Conservation (phyloP, 2,888 invertebrate genomes). For the Minunthozetes semirufus region DNA sequence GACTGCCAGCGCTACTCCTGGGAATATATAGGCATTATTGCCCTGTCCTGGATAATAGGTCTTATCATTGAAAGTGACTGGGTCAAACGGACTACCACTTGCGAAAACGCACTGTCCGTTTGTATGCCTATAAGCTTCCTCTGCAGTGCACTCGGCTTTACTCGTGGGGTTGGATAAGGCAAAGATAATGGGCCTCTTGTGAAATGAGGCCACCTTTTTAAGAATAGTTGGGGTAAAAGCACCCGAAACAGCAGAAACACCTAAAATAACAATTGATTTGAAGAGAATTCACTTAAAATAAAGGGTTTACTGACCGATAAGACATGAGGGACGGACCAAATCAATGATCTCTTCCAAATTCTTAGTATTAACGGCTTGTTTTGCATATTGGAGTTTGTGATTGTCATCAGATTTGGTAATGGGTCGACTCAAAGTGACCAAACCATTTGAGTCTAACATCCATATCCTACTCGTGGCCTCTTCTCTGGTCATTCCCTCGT, state of each 20-base stretch:
- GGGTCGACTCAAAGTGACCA: slow-evolving; percentile 62
- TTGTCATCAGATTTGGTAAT: slow-evolving; percentile 51
- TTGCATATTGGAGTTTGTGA: slow-evolving; percentile 78
- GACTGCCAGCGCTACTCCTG: slow-evolving; percentile 85
- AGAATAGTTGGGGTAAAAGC: slow-evolving; percentile 88
- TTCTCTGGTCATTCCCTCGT: slow-evolving; percentile 67
- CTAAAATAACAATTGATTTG: slow-evolving; percentile 50
- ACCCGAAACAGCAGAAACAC: slow-evolving; percentile 85
- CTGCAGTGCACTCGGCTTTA: slow-evolving; percentile 99
- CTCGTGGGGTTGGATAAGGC: slow-evolving; percentile 96
- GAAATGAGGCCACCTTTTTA: slow-evolving; percentile 71
- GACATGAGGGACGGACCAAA: slow-evolving; percentile 71
- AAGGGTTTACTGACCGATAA: slow-evolving; percentile 64
- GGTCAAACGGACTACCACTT: slow-evolving; percentile 91
- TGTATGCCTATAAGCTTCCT: slow-evolving; percentile 80
- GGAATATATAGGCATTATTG: slow-evolving; percentile 96
- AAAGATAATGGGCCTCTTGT: slow-evolving; percentile 84
- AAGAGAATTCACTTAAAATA: slow-evolving; percentile 8
- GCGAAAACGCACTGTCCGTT: slow-evolving; percentile 86
- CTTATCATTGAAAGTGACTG: slow-evolving; percentile 69
- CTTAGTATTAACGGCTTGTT: slow-evolving; percentile 66
- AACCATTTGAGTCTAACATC: slow-evolving; percentile 92
- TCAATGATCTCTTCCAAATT: slow-evolving; percentile 73
- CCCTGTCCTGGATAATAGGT: slow-evolving; percentile 88
- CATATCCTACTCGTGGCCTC: slow-evolving; percentile 77